Percentiles rank a stretch among this genome's conserved stretches.
Conservation (phyloP, 2,888 invertebrate genomes). For the Hypselothyrea guttata region DNA sequence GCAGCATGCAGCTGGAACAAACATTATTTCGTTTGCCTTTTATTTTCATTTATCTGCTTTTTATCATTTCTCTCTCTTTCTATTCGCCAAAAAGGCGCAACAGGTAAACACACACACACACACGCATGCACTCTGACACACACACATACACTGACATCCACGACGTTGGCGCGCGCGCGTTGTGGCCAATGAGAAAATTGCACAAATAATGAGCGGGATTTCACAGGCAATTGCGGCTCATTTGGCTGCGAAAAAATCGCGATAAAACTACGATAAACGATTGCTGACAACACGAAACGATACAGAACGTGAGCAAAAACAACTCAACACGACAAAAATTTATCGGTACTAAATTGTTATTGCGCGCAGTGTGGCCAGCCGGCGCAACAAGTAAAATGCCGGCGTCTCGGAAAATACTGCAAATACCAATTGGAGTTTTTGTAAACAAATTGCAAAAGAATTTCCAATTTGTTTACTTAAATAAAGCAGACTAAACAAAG, state of each 20-base stretch:
- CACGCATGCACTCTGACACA: constrained; percentile 1
- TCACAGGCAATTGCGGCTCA: constrained; percentile 1
- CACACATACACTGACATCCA: constrained; percentile 19
- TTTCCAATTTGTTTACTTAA: too few relatives aligned
- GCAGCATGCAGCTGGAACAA: constrained; percentile 15
- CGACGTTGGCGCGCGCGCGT: constrained; percentile 56
- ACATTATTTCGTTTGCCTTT: constrained; percentile 10
- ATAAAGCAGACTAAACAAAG: not conserved
- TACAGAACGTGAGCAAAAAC: constrained; percentile 12
- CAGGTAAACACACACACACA: constrained; percentile 47
- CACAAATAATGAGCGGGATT: constrained; percentile 26
- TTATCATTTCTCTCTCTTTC: constrained; percentile 14
- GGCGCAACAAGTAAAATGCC: constrained; percentile 4
- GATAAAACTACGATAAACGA: constrained; percentile 33
- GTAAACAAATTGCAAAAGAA: too few relatives aligned
- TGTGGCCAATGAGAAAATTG: constrained; percentile 29
- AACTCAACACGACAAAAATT: constrained; percentile 47
- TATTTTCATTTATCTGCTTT: constrained; percentile 9
- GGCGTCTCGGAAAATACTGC: not conserved
- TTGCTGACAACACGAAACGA: constrained; percentile 36
- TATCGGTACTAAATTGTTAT: constrained; percentile 50
- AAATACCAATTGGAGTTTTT: constrained; percentile 17
- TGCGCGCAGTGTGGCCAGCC: constrained; percentile 34
- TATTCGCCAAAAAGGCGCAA: constrained; percentile 48
- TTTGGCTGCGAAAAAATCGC: constrained; percentile 19